A percentile compares a stretch with the other conserved stretches of the same genome.
These are phyloP conservation scores for Diloba caeruleocephala DNA, from an alignment of 2,888 invertebrate species.

Conservation along the genomic window DNA sequence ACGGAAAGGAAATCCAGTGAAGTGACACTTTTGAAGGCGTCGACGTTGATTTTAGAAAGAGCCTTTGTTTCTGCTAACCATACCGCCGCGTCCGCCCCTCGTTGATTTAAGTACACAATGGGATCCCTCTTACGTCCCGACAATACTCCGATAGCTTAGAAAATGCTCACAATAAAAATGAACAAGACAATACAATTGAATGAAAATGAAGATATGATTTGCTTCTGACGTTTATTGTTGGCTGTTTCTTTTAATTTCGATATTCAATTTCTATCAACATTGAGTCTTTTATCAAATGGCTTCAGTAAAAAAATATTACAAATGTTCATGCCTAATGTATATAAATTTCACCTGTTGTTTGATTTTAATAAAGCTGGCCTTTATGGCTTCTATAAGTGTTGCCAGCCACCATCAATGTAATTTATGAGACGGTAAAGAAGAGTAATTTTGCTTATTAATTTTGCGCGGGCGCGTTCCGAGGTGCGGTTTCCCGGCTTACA, in stretches of 20 bases:
- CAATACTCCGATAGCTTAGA: conserved; percentile 82
- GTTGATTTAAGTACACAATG: conserved; percentile 82
- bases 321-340: conserved; percentile 11
- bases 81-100: conserved; percentile 67
- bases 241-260: conserved; percentile 60
- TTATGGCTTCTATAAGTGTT: conserved; percentile 79
- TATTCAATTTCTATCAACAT: conserved; percentile 44
- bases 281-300: conserved; percentile 31
- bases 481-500: conserved; percentile 78
- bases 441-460: conserved; percentile 86
- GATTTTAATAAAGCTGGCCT: conserved; percentile 76
- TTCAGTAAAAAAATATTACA: conserved; percentile 21
- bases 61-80: conserved; percentile 79
- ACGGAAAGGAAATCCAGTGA: conserved; percentile 65
- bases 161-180: conserved; percentile 82
- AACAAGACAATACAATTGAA: conserved; percentile 77
- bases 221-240: conserved; percentile 63
- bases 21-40: conserved; percentile 76
- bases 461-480: conserved; percentile 72
- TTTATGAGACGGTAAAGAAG: conserved; percentile 83
- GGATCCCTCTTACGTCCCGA: conserved; percentile 70
- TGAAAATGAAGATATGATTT: conserved; percentile 77
- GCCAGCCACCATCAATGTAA: conserved; percentile 81
- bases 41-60: conserved; percentile 75
- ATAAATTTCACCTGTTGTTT: conserved; percentile 72